Conservation (phyloP, 2,888 invertebrate species). For the Cosmorhoe ocellata region DNA sequence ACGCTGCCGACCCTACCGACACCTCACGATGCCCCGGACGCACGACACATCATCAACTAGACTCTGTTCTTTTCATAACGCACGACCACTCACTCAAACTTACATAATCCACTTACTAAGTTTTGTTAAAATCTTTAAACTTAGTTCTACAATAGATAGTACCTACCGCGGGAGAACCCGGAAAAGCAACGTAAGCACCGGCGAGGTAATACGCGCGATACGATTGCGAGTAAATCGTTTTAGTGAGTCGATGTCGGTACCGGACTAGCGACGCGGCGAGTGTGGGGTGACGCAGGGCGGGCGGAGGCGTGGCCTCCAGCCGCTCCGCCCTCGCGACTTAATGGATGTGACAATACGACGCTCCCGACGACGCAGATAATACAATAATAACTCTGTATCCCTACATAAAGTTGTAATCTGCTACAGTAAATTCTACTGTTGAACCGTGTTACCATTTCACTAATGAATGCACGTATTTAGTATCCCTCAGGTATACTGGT, state of each 20-base stretch:
- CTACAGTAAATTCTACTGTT: slow-evolving; percentile 25
- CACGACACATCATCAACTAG: slow-evolving; percentile 39
- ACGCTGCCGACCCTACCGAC: slow-evolving; percentile 40
- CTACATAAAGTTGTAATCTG: slow-evolving; percentile 58
- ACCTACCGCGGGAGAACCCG: too few relatives aligned
- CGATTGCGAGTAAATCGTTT: slow-evolving; percentile 76
- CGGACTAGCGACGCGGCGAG: slow-evolving; percentile 37
- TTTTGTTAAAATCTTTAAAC: too few relatives aligned
- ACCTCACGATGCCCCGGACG: slow-evolving; percentile 29
- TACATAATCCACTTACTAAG: slow-evolving; percentile 11
- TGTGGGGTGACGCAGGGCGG: slow-evolving; percentile 48
- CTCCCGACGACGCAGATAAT: slow-evolving; percentile 63
- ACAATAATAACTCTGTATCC: slow-evolving; percentile 75
- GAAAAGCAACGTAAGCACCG: too few relatives aligned
- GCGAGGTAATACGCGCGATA: slow-evolving; percentile 63
- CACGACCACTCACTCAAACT: slow-evolving; percentile 10
- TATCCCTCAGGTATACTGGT: background rate
- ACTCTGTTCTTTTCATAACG: slow-evolving; percentile 34
- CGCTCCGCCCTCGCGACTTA: slow-evolving; percentile 66
- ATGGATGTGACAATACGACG: slow-evolving; percentile 80
- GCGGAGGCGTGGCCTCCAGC: slow-evolving; percentile 56
- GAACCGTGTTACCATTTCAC: slow-evolving; percentile 19
- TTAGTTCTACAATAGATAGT: too few relatives aligned
- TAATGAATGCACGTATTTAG: slow-evolving; percentile 15
- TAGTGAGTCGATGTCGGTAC: slow-evolving; percentile 53